Conservation (phyloP, 2,113 vertebrate species). For the Macaca mulatta region DNA sequence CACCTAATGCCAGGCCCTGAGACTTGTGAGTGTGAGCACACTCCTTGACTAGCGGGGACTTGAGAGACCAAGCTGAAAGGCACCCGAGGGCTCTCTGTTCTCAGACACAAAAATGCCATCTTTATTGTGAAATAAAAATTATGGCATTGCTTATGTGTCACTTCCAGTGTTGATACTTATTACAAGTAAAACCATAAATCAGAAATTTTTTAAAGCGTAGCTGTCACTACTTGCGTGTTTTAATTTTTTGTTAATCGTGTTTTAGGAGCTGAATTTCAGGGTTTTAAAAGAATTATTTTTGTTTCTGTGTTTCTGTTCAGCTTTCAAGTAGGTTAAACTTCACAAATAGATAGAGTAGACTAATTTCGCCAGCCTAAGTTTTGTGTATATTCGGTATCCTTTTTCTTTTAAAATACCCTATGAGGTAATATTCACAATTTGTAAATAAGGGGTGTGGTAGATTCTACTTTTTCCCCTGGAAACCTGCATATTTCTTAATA, state of each 20-base stretch:
- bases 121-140: too few species aligned
- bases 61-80: too few species aligned
- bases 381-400: not conserved
- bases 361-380: too few species aligned
- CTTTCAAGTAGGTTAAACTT: not conserved
- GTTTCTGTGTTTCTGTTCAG: not conserved
- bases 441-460: too few species aligned
- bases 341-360: too few species aligned
- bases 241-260: not conserved
- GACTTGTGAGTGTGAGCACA: too few species aligned
- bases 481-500: not conserved
- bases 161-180: not conserved
- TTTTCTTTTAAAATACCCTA: not conserved
- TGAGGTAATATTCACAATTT: not conserved
- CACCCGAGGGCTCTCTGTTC: not conserved
- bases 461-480: not conserved
- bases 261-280: not conserved
- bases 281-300: not conserved
- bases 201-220: not conserved
- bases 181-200: not conserved
- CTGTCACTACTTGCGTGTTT: fast-evolving
- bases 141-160: fast-evolving
- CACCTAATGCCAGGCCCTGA: too few species aligned
- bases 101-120: fast-evolving
- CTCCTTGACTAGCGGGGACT: too few species aligned